Conservation (phyloP, 2,888 invertebrate genomes). For the Gryllus longicercus region DNA sequence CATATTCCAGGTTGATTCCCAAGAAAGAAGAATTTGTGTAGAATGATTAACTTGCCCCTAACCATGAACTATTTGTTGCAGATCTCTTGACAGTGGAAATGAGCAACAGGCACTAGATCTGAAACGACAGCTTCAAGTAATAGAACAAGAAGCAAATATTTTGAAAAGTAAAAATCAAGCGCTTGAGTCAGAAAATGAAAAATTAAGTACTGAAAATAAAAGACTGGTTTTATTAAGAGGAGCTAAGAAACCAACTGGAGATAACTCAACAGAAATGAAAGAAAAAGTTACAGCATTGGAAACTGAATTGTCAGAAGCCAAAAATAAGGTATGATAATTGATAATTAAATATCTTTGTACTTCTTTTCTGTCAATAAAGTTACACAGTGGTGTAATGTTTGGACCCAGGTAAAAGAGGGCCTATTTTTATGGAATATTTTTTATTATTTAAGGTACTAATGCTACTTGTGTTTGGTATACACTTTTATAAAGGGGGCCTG, state of each 20-base stretch:
- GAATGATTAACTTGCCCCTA: not conserved
- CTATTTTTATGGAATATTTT: no score
- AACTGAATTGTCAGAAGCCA: conserved; percentile 59
- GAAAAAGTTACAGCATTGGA: conserved; percentile 62
- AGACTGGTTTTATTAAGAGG: conserved; percentile 60
- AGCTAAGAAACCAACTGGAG: conserved; percentile 47
- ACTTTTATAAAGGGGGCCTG: no score
- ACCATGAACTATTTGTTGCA: conserved; percentile 41
- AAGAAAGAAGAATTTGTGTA: no score
- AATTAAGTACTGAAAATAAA: conserved; percentile 69
- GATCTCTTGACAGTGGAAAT: conserved; percentile 56
- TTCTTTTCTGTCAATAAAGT: not conserved
- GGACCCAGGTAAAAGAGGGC: no score
- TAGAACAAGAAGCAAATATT: conserved; percentile 72
- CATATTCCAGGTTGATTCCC: no score
- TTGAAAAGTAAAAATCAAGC: conserved; percentile 64
- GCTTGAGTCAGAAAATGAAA: conserved; percentile 73
- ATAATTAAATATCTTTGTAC: not conserved
- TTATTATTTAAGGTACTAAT: no score
- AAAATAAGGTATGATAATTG: conserved; percentile 47
- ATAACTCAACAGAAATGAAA: conserved; percentile 46
- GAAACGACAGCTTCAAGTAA: conserved; percentile 69
- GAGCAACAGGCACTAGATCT: conserved; percentile 66
- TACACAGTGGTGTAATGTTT: no score
- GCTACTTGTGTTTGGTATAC: no score